phyloP scores from a whole-genome alignment of 2,797 vertebrate species.

The Pangasius larnaudii region DNA sequence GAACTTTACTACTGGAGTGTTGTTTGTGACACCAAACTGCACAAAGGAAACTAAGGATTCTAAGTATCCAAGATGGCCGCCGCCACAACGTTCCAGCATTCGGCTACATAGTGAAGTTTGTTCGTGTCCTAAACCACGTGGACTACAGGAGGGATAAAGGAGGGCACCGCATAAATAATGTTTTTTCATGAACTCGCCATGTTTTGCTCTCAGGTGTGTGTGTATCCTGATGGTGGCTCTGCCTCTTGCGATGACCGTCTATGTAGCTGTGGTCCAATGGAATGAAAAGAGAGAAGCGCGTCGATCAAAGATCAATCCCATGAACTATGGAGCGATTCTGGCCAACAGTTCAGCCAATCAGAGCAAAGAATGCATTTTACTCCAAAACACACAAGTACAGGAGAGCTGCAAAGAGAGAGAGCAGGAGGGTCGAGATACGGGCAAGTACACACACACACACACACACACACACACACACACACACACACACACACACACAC shows the following conservation, averaged over 20 bases:
- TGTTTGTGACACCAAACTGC: background rate
- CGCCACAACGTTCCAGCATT: background rate
- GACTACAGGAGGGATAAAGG: background rate
- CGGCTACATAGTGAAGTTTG: background rate
- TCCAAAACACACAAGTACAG: background rate
- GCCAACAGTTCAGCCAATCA: conserved; percentile 60
- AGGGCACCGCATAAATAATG: background rate
- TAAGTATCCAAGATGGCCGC: background rate
- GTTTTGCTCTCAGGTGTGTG: conserved; percentile 69
- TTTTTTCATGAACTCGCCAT: background rate
- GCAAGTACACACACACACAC: conserved; percentile 1
- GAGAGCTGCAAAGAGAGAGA: conserved; percentile 22
- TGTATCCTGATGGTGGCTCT: conserved; percentile 71
- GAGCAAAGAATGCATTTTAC: conserved; percentile 19
- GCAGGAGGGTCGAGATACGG: conserved; percentile 46
- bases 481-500: background rate
- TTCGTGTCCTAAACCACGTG: background rate
- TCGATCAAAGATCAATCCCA: conserved; percentile 50
- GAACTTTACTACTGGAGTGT: background rate
- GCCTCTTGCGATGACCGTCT: conserved; percentile 72
- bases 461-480: conserved; percentile 25
- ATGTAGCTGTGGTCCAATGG: conserved; percentile 60
- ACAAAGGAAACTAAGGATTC: background rate
- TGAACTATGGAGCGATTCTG: conserved; percentile 69
- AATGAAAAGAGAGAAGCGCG: conserved; percentile 59